These are phyloP conservation scores for Drosophila malerkotliana DNA, from an alignment of 1,140 invertebrate genomes.

Conservation along the genomic window DNA sequence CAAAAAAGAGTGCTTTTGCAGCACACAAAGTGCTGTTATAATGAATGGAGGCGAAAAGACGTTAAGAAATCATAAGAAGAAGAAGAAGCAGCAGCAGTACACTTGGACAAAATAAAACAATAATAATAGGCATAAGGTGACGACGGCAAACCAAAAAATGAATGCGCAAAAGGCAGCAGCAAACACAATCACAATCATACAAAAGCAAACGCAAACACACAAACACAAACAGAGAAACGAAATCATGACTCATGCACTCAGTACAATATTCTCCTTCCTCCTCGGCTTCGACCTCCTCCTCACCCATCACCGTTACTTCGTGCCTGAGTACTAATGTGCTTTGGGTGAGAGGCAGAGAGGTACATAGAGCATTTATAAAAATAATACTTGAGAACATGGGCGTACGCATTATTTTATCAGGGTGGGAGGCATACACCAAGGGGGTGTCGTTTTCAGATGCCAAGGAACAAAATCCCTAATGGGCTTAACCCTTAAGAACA, in stretches of 20 bases:
- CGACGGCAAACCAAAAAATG: conserved; percentile 70
- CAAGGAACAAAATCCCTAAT: no score
- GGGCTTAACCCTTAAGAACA: not conserved
- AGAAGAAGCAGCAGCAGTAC: conserved; percentile 40
- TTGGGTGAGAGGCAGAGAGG: conserved; percentile 29
- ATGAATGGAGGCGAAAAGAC: conserved; percentile 73
- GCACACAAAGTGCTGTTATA: conserved; percentile 68
- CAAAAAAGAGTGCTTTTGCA: not conserved
- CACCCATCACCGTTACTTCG: conserved; percentile 62
- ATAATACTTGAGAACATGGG: conserved; percentile 59
- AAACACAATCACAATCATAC: conserved; percentile 13
- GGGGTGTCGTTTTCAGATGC: no score
- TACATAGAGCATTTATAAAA: conserved; percentile 66
- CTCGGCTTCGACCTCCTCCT: conserved; percentile 1
- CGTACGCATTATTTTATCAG: not conserved
- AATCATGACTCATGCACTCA: conserved; percentile 78
- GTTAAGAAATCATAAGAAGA: conserved; percentile 65
- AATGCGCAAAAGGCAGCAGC: conserved; percentile 71
- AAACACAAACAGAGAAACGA: conserved; percentile 36
- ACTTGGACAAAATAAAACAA: conserved; percentile 64
- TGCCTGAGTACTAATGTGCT: conserved; percentile 68
- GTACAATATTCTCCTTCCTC: conserved; percentile 50
- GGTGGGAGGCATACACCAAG: not conserved
- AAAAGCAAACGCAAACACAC: conserved; percentile 8
- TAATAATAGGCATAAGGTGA: conserved; percentile 82